A percentile compares a stretch with the other conserved stretches of the same genome.
These are phyloP conservation scores for Myotis vivesi DNA, from an alignment of 2,797 vertebrate genomes.

Conservation along the genomic window DNA sequence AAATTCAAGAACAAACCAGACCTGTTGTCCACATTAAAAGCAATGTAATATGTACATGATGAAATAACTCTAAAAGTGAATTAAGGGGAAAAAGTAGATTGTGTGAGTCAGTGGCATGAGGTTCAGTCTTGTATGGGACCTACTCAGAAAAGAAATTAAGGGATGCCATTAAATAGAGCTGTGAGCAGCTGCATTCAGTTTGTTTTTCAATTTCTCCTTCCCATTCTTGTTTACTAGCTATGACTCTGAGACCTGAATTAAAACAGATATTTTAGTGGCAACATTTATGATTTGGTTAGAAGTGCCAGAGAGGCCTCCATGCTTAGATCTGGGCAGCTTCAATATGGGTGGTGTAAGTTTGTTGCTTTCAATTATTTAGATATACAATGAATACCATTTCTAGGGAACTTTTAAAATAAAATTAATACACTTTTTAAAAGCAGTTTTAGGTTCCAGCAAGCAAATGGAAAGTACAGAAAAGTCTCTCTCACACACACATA, in stretches of 20 bases:
- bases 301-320: conserved; percentile 24
- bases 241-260: conserved; percentile 89
- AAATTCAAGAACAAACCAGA: background rate
- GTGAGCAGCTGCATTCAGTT: conserved; percentile 90
- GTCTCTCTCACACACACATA: background rate
- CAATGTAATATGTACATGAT: conserved; percentile 79
- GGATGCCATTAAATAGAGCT: conserved; percentile 86
- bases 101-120: conserved; percentile 68
- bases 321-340: conserved; percentile 67
- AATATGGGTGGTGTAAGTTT: conserved; percentile 71
- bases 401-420: background rate
- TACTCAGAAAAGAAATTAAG: conserved; percentile 88
- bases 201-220: conserved; percentile 88
- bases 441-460: background rate
- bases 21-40: conserved; percentile 74
- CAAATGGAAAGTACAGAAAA: background rate
- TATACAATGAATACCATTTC: conserved; percentile 29
- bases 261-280: conserved; percentile 88
- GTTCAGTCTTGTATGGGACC: conserved; percentile 78
- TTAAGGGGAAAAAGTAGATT: conserved; percentile 49
- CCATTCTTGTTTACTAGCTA: conserved; percentile 92
- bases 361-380: conserved; percentile 59
- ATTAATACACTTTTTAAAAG: background rate
- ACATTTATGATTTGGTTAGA: conserved; percentile 82
- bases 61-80: conserved; percentile 77